These are phyloP conservation scores for Lutjanus argentimaculatus DNA, from an alignment of 2,797 vertebrate species.

Conservation along the genomic window DNA sequence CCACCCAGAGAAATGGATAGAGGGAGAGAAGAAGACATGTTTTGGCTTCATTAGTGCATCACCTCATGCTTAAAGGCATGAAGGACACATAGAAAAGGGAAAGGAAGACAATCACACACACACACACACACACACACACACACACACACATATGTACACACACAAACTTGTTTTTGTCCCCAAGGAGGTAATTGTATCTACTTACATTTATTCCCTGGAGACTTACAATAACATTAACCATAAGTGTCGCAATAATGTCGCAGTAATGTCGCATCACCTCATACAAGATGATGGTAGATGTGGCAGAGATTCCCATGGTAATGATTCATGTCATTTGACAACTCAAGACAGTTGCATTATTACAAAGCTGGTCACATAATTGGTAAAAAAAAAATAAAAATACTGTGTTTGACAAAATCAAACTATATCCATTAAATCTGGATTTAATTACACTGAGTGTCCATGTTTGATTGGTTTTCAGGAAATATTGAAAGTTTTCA, in stretches of 20 bases:
- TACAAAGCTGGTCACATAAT: neutral
- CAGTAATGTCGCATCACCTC: neutral
- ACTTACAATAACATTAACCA: neutral
- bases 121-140: neutral
- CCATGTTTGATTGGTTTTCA: neutral
- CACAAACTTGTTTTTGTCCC: neutral
- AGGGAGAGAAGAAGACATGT: constrained; percentile 17
- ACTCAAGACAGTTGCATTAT: neutral
- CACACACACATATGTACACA: neutral
- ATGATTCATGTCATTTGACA: neutral
- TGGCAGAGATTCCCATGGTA: neutral
- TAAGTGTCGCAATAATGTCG: neutral
- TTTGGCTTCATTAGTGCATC: constrained; percentile 38
- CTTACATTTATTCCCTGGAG: constrained; percentile 3
- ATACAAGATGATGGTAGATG: neutral
- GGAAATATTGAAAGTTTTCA: neutral
- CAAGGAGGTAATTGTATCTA: constrained; percentile 6
- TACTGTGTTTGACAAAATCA: neutral
- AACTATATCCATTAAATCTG: too few species aligned
- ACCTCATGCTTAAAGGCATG: constrained; percentile 37
- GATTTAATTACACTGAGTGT: neutral
- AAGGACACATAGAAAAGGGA: neutral
- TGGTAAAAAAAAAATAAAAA: too few species aligned
- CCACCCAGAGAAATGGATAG: neutral
- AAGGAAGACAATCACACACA: neutral